phyloP scores from a whole-genome alignment of 2,113 vertebrate genomes.

The Nannobrachium achirus region DNA sequence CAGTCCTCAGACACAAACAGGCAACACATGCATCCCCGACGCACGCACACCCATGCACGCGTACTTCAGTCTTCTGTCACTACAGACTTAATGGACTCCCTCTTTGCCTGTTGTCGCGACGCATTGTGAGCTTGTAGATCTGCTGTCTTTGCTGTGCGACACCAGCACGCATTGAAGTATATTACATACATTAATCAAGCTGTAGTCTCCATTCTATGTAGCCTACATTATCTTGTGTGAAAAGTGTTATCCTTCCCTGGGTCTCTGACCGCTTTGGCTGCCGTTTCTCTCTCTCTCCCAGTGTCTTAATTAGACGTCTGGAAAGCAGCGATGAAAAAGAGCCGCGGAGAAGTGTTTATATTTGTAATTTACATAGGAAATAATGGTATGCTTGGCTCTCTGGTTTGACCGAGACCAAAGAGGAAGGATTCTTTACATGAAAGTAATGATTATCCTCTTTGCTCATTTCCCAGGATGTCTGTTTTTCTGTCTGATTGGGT shows the following conservation, averaged over 20 bases:
- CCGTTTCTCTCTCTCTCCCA: conserved; percentile 41
- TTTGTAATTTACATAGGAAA: conserved; percentile 56
- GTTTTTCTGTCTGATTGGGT: conserved; percentile 27
- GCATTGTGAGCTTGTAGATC: no score
- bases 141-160: no score
- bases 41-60: neutral
- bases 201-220: conserved; percentile 23
- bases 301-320: conserved; percentile 66
- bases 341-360: conserved; percentile 22
- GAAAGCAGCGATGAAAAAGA: conserved; percentile 36
- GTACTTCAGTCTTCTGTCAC: neutral
- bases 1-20: neutral
- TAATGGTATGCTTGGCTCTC: conserved; percentile 50
- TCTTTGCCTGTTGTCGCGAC: neutral
- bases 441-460: conserved; percentile 41
- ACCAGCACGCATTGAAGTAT: no score
- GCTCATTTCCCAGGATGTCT: conserved; percentile 50
- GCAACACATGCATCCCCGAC: conserved; percentile 4
- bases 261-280: conserved; percentile 45
- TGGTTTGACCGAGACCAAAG: conserved; percentile 40
- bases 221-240: conserved; percentile 37
- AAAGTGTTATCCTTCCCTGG: conserved; percentile 40
- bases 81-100: neutral
- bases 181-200: neutral
- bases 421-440: conserved; percentile 30